A percentile compares a stretch with the other conserved stretches of the same genome.
These are phyloP conservation scores for Syritta pipiens DNA, from an alignment of 2,888 invertebrate genomes.

Conservation along the genomic window DNA sequence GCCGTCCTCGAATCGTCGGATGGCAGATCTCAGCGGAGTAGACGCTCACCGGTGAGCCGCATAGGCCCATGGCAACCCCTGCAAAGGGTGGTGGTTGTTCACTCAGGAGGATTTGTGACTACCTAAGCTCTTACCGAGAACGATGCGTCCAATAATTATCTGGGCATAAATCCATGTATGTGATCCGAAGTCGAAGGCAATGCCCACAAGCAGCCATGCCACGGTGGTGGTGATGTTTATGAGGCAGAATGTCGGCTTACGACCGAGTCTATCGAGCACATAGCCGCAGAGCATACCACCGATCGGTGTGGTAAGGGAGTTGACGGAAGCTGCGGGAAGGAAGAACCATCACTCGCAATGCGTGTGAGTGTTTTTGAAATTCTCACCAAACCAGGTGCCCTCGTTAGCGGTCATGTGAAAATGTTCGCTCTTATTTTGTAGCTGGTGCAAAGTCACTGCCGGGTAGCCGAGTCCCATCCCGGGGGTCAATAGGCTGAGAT, in stretches of 20 bases:
- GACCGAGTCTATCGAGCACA: constrained; percentile 71
- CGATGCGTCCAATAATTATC: constrained; percentile 70
- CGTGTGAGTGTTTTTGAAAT: too few relatives aligned
- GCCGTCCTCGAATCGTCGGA: constrained; percentile 82
- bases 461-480: constrained; percentile 72
- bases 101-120: not conserved
- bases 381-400: constrained; percentile 73
- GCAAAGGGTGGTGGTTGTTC: not conserved
- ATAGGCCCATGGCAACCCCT: constrained; percentile 71
- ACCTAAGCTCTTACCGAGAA: constrained; percentile 72
- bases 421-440: constrained; percentile 62
- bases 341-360: not conserved
- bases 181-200: constrained; percentile 61
- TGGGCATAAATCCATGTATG: constrained; percentile 66
- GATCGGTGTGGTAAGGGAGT: constrained; percentile 71
- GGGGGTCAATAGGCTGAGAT: constrained; percentile 70
- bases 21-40: constrained; percentile 73
- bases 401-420: constrained; percentile 66
- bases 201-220: constrained; percentile 71
- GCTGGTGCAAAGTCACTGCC: constrained; percentile 70
- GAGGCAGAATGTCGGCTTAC: constrained; percentile 70
- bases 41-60: constrained; percentile 71
- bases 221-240: constrained; percentile 71
- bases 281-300: constrained; percentile 71
- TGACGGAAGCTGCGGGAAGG: constrained; percentile 71